Percentiles rank a stretch among this genome's conserved stretches.
These are phyloP conservation scores for Dusona sp. DNA, from an alignment of 2,888 invertebrate genomes.

Conservation along the genomic window DNA sequence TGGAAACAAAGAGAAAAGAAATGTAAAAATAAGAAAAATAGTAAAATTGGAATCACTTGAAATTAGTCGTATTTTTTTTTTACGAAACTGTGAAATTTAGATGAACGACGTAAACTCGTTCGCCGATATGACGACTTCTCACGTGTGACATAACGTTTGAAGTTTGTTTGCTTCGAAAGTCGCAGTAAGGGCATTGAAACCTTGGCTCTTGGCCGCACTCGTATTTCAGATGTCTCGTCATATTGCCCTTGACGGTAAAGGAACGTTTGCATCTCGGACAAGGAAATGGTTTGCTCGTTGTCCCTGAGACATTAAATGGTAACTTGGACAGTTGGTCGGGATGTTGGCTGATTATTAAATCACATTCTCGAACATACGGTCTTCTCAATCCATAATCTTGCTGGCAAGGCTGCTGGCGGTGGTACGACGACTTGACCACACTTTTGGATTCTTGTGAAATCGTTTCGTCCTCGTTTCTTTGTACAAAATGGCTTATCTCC, in stretches of 20 bases:
- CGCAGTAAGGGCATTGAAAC: conserved; percentile 83
- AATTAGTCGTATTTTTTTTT: neutral
- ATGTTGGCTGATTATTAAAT: conserved; percentile 24
- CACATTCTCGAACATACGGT: conserved; percentile 35
- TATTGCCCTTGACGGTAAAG: conserved; percentile 81
- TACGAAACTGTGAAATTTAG: conserved; percentile 62
- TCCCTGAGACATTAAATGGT: neutral
- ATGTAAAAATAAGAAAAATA: neutral
- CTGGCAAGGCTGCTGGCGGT: conserved; percentile 1
- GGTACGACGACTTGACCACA: conserved; percentile 1
- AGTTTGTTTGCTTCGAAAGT: conserved; percentile 80
- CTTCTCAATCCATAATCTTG: conserved; percentile 10
- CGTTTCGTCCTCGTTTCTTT: conserved; percentile 61
- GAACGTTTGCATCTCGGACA: conserved; percentile 82
- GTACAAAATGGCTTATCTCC: conserved; percentile 76
- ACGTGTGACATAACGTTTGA: conserved; percentile 82
- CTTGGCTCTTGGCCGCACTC: conserved; percentile 82
- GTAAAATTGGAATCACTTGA: neutral
- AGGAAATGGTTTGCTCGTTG: conserved; percentile 75
- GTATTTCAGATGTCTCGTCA: conserved; percentile 82
- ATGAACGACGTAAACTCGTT: conserved; percentile 71
- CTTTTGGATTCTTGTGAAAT: conserved; percentile 25
- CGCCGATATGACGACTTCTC: conserved; percentile 75
- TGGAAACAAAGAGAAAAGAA: neutral
- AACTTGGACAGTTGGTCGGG: conserved; percentile 16